Evolutionary conservation across 1,140 invertebrate genomes (phyloP).

Genomic region (Aphis gossypii): DNA sequence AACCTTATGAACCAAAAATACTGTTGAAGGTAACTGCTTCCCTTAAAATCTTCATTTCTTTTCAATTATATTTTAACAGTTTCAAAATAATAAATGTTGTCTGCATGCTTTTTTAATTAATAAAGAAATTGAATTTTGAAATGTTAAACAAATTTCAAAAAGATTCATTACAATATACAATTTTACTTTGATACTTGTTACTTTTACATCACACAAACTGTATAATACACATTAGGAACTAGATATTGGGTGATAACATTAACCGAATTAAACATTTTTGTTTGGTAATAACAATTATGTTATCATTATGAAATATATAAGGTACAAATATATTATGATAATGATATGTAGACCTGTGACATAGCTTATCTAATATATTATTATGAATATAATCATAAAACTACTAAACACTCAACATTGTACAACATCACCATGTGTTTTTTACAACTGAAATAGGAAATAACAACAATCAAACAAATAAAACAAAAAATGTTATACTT

Average conservation of each 20-base stretch:
- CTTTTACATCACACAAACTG: background rate
- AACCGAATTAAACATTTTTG: background rate
- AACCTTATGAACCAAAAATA: background rate
- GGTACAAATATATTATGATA: background rate
- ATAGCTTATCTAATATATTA: background rate
- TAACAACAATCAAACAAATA: background rate
- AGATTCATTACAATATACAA: background rate
- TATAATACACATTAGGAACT: background rate
- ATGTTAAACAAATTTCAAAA: background rate
- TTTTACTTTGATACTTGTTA: background rate
- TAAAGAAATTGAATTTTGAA: background rate
- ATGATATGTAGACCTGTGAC: background rate
- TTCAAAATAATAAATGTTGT: no score
- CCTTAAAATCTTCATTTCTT: background rate
- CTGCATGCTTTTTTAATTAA: background rate
- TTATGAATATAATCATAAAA: background rate
- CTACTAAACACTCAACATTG: background rate
- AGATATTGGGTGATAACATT: background rate
- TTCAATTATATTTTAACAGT: no score
- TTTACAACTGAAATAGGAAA: background rate
- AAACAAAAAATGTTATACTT: no score
- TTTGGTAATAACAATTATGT: background rate
- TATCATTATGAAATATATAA: background rate
- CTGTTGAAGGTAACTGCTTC: background rate
- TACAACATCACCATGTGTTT: background rate